These are phyloP conservation scores for Ancistrus triradiatus DNA, from an alignment of 2,113 vertebrate species.

Conservation along the genomic window DNA sequence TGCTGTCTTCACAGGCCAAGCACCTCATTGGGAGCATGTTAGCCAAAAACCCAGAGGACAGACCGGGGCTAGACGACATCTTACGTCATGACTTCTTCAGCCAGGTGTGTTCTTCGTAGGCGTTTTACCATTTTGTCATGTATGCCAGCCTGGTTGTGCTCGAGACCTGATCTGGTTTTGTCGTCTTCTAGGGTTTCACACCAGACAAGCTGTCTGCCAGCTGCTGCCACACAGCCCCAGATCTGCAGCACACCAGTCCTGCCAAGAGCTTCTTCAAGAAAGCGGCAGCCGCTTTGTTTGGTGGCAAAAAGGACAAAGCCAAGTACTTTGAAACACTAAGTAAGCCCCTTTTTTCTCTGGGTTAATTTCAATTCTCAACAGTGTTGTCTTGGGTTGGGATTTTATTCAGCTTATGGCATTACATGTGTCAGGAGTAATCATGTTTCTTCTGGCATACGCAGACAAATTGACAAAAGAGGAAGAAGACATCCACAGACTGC, in stretches of 20 bases:
- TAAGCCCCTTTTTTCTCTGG: slow-evolving; percentile 52
- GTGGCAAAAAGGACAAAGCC: slow-evolving; percentile 84
- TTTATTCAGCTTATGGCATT: too few relatives aligned
- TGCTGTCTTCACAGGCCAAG: slow-evolving; percentile 73
- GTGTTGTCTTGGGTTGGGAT: too few relatives aligned
- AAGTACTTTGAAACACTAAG: slow-evolving; percentile 79
- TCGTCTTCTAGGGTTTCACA: slow-evolving; percentile 75
- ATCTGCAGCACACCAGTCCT: slow-evolving; percentile 83
- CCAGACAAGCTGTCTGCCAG: slow-evolving; percentile 77
- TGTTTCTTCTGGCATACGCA: slow-evolving; percentile 37
- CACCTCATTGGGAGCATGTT: slow-evolving; percentile 82
- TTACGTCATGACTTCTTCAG: slow-evolving; percentile 80
- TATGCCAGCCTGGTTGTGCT: too few relatives aligned
- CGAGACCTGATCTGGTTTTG: neutral
- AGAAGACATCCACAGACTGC: slow-evolving; percentile 82
- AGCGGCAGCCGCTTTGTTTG: slow-evolving; percentile 83
- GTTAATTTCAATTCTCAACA: neutral
- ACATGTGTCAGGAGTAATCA: too few relatives aligned
- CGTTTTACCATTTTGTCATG: neutral
- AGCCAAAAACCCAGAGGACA: slow-evolving; percentile 78
- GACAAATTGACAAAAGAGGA: slow-evolving; percentile 78
- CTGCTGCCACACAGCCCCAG: slow-evolving; percentile 80
- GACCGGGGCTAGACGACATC: slow-evolving; percentile 79
- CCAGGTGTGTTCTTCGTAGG: slow-evolving; percentile 64
- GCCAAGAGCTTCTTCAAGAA: slow-evolving; percentile 87